These are phyloP conservation scores for Caenorhabditis sp. DNA, from an alignment of 2,888 invertebrate species.

Conservation along the genomic window DNA sequence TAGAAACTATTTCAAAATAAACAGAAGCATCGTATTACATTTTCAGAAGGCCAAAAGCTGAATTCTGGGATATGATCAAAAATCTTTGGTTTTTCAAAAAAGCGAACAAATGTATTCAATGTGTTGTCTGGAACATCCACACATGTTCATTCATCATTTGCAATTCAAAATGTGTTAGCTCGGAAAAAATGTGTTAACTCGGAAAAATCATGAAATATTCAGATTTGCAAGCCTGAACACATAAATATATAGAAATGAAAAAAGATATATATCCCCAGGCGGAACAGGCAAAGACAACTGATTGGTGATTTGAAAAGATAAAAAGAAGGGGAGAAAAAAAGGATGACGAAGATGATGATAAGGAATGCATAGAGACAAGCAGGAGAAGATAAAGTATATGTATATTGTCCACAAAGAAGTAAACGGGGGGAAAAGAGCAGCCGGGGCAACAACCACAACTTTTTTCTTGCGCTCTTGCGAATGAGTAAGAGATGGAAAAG, in stretches of 20 bases:
- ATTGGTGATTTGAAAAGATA: not conserved
- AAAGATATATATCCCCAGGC: not conserved
- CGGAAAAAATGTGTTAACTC: too few relatives aligned
- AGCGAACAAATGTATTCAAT: too few relatives aligned
- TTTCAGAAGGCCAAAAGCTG: too few relatives aligned
- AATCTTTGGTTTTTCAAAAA: too few relatives aligned
- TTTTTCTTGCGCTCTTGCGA: not conserved
- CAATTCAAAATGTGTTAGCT: too few relatives aligned
- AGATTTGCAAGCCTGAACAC: not conserved
- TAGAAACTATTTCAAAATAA: too few relatives aligned
- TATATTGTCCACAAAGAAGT: constrained; percentile 1
- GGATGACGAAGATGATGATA: not conserved
- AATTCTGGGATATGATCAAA: too few relatives aligned
- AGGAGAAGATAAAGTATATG: not conserved
- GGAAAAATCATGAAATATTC: not conserved
- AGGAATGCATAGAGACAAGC: not conserved
- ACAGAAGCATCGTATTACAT: too few relatives aligned
- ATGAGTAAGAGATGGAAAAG: not conserved
- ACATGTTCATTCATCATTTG: not conserved
- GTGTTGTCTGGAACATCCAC: not conserved
- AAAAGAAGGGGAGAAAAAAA: not conserved
- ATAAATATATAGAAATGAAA: not conserved
- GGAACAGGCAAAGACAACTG: not conserved
- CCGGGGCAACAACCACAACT: not conserved
- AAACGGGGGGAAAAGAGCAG: not conserved